Evolutionary conservation across 2,113 vertebrate species (phyloP).

Genomic region (Anguilla rostrata): DNA sequence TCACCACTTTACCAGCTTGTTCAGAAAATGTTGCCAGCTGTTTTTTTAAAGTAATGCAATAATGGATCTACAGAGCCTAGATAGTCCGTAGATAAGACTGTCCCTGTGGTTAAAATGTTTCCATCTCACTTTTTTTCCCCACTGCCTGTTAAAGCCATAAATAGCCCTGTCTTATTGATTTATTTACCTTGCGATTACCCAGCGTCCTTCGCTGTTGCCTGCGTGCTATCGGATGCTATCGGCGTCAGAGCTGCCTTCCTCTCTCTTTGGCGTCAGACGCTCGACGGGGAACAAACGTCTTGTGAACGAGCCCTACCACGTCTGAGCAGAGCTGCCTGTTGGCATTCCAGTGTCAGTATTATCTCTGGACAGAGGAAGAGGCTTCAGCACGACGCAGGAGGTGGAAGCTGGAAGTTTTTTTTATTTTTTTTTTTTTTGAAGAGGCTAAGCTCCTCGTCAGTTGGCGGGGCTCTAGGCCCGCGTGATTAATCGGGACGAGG

Average conservation of each 20-base stretch:
- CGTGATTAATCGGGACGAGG: neutral
- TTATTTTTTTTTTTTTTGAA: neutral
- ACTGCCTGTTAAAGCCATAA: neutral
- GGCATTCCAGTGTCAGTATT: slow-evolving; percentile 9
- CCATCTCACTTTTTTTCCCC: slow-evolving; percentile 13
- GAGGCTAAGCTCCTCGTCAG: neutral
- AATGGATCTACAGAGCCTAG: neutral
- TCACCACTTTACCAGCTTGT: neutral
- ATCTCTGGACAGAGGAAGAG: neutral
- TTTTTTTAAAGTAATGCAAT: neutral
- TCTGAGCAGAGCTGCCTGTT: slow-evolving; percentile 14
- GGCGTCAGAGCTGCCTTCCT: neutral
- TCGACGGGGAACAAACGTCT: slow-evolving; percentile 24
- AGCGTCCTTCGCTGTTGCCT: neutral
- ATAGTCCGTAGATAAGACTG: neutral
- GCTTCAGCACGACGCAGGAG: neutral
- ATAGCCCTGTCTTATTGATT: slow-evolving; percentile 18
- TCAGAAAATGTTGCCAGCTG: neutral
- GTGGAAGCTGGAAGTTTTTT: neutral
- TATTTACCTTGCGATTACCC: slow-evolving; percentile 25
- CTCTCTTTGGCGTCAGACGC: slow-evolving; percentile 15
- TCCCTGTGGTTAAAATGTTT: neutral
- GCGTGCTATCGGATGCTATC: neutral
- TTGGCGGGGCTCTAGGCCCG: neutral
- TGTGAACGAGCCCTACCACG: neutral